Base-by-base conservation (phyloP, 1,140 invertebrate genomes). In the Rhyacophila brunnea region DNA sequence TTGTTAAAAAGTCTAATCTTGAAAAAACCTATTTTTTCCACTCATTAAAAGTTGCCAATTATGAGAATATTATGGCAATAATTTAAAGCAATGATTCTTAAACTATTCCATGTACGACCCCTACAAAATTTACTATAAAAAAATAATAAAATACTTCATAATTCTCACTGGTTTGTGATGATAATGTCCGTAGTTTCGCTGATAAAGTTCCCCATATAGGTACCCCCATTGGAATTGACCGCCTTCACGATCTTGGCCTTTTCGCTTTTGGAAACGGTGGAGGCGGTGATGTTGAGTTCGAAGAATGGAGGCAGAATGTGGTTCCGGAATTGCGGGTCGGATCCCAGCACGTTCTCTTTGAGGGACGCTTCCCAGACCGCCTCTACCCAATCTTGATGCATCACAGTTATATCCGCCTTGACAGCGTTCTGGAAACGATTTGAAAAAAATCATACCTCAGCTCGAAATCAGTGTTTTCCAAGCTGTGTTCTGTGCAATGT, bases 371-470 rank as follows among this genome's bases (percentile, higher is more conserved):
- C 75, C 92, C 93, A 96, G 1, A 93, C 85, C 5, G 83, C 82
- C 50, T 86, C 70, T 1, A 96, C 79, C 93, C 93, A 96, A 10
- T 84, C 79, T 9, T 83, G 77, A n/a, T 81, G 79, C 84, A 95
- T 90, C 6, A 95, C 79, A 28, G 87, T 84, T 62, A 91, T 84
- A 1, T 82, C 82, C 54, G 80, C 80, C 65, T 85, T 82, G 10
- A 83, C 81, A 36, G 92, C 92, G 73, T 87, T 85, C 87, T 90
- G 71, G n/a, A n/a, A n/a, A n/a, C n/a, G n/a, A n/a, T n/a, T n/a
- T n/a, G n/a, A n/a, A n/a, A n/a, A n/a, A n/a, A n/a, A n/a, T n/a
- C n/a, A n/a, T n/a, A n/a, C n/a, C n/a, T n/a, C n/a, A n/a, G n/a
- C n/a, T n/a, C n/a, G n/a, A n/a, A n/a, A n/a, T n/a, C n/a, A n/a